Evolutionary conservation across 2,113 vertebrate species (phyloP).

Genomic region (Mormoops blainvillei): DNA sequence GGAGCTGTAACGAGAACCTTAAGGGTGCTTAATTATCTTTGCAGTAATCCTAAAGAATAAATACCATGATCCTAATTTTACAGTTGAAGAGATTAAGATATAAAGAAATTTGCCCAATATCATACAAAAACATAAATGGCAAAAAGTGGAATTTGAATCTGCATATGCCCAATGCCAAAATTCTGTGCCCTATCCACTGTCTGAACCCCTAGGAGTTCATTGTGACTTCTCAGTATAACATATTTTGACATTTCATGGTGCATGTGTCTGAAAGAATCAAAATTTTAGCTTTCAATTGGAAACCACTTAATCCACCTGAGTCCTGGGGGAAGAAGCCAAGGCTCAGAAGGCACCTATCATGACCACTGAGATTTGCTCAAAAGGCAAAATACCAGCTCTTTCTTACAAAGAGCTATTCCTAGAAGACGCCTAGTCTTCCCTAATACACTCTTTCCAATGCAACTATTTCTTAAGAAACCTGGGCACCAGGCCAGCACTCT

Average conservation of each 20-base stretch:
- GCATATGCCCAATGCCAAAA: background rate
- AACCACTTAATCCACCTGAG: background rate
- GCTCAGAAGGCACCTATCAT: background rate
- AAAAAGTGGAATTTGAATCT: background rate
- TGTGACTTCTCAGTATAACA: background rate
- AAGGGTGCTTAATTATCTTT: background rate
- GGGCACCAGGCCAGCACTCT: constrained; percentile 54
- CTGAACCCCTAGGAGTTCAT: background rate
- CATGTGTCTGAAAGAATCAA: background rate
- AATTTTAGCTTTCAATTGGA: background rate
- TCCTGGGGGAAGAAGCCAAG: background rate
- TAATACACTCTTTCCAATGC: constrained; percentile 30
- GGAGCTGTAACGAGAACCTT: background rate
- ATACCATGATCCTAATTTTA: background rate
- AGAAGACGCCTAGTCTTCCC: background rate
- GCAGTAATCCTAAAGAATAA: background rate
- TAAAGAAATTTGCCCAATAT: background rate
- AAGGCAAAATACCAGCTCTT: background rate
- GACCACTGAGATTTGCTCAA: background rate
- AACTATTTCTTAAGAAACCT: constrained; percentile 55
- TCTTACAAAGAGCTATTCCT: constrained; percentile 12
- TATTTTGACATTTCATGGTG: background rate
- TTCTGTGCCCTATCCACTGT: background rate
- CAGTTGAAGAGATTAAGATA: background rate
- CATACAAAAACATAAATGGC: background rate